Percentiles rank a stretch among this genome's conserved stretches.
These are phyloP conservation scores for Pseudolycoriella hygida DNA, from an alignment of 2,888 invertebrate genomes.

Conservation along the genomic window DNA sequence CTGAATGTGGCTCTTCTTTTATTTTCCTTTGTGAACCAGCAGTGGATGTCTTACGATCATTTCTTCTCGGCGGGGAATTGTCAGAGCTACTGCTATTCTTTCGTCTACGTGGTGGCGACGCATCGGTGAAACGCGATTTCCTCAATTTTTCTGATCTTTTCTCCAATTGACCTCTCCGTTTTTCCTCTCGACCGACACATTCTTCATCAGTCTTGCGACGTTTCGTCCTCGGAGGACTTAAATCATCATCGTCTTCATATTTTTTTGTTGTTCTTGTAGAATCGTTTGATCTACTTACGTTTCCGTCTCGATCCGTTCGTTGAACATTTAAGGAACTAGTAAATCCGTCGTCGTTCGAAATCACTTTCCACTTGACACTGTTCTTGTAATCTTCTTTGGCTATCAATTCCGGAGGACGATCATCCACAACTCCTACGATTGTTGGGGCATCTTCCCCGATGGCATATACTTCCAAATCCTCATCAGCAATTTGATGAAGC, in stretches of 20 bases:
- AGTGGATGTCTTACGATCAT: no score
- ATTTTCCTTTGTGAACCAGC: conserved; percentile 8
- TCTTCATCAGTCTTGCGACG: background rate
- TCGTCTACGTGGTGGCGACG: conserved; percentile 18
- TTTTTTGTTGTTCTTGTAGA: conserved; percentile 10
- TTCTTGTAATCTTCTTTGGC: conserved; percentile 12
- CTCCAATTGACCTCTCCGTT: conserved; percentile 5
- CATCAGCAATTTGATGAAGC: conserved; percentile 24
- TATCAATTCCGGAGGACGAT: conserved; percentile 46
- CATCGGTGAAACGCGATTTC: conserved; percentile 9
- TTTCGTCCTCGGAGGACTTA: background rate
- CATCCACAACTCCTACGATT: conserved; percentile 75
- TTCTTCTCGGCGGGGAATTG: background rate
- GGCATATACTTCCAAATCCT: conserved; percentile 41
- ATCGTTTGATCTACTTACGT: background rate
- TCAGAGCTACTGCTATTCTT: conserved; percentile 5
- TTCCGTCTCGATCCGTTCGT: background rate
- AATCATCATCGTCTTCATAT: conserved; percentile 13
- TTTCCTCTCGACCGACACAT: background rate
- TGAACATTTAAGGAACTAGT: background rate
- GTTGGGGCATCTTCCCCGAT: conserved; percentile 79
- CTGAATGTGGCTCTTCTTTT: no score
- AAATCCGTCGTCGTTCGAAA: background rate
- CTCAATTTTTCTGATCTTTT: no score
- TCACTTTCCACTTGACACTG: conserved; percentile 20